Evolutionary conservation across 2,113 vertebrate genomes (phyloP), one percentile per base, ranked within the genome.

Genomic region (Lontra canadensis): DNA sequence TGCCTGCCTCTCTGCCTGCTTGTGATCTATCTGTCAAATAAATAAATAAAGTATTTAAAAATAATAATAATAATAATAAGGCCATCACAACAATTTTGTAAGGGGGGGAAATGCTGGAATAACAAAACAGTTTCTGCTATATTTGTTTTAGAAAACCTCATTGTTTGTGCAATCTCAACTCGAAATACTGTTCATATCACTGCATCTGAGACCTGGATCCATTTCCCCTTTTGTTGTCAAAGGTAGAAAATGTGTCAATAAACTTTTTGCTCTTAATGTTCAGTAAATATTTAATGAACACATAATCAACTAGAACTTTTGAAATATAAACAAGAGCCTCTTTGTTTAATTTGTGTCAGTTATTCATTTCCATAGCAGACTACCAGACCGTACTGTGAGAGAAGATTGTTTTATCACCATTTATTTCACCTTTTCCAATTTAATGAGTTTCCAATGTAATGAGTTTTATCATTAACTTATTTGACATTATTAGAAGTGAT

Each of bases 261-360:
- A 95, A 96, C 7, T 63, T 89, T 89, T 94, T 96, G 76, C 17
- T 97, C 94, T 97, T 65, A 65, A 88, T 88, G 29, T 85, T 93
- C 94, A 96, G 49, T 95, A 98, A 97, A 96, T 96, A 91, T 97
- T 97, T 97, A 97, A 98, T 96, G 89, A 95, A 95, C 44, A 85
- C 52, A 65, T 81, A 92, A 96, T 96, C 79, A 97, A 88, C 63
- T 90, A 83, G 61, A 47, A 94, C 76, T 95, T 98, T 96, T 39
- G 74, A 98, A 97, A 92, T 96, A 90, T 87, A 96, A 98, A 96
- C 74, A 97, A 26, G 42, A 83, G 18, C 61, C 82, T 96, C 81
- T 87, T 87, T 90, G 52, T 89, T 96, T 92, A 89, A 95, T 91
- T 88, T 95, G n/a, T 95, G 89, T 96, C 89, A 97, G 87, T 96